These are phyloP conservation scores for Listrodromus nycthemerus DNA, from an alignment of 2,888 invertebrate genomes.

Conservation along the genomic window DNA sequence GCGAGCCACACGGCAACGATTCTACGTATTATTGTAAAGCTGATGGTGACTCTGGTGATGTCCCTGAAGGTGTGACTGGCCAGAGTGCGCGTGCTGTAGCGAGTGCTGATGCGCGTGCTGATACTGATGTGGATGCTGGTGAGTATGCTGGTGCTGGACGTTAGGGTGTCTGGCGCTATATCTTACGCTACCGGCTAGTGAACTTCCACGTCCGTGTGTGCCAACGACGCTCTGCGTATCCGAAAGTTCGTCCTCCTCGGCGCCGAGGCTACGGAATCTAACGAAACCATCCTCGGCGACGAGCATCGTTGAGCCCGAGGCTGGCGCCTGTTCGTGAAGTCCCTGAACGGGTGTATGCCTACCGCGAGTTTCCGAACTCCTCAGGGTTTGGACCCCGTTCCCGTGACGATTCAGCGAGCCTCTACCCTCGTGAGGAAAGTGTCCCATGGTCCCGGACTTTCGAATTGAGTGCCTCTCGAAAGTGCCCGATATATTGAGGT, in stretches of 20 bases:
- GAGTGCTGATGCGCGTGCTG: constrained; percentile 80
- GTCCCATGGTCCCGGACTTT: constrained; percentile 87
- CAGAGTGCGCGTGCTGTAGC: constrained; percentile 80
- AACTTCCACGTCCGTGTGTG: constrained; percentile 80
- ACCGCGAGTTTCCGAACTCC: constrained; percentile 80
- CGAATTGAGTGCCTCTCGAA: constrained; percentile 85
- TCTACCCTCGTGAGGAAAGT: constrained; percentile 85
- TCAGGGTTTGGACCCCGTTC: constrained; percentile 87
- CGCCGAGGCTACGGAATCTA: constrained; percentile 90
- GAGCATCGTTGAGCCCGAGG: constrained; percentile 88
- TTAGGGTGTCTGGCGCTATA: constrained; percentile 79
- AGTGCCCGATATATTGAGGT: constrained; percentile 81
- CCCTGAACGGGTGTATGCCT: constrained; percentile 78
- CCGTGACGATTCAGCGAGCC: constrained; percentile 83
- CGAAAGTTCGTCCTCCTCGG: constrained; percentile 80
- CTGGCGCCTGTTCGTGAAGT: constrained; percentile 86
- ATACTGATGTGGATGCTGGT: constrained; percentile 76
- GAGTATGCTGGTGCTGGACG: constrained; percentile 76
- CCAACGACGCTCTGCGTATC: constrained; percentile 80
- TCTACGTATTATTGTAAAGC: constrained; percentile 83
- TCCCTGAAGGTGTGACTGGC: constrained; percentile 78
- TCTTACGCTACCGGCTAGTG: constrained; percentile 81
- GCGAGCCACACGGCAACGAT: constrained; percentile 70
- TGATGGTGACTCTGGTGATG: constrained; percentile 81
- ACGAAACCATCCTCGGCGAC: constrained; percentile 97